Conservation (phyloP, 2,113 vertebrate genomes). For the Callospermophilus lateralis region DNA sequence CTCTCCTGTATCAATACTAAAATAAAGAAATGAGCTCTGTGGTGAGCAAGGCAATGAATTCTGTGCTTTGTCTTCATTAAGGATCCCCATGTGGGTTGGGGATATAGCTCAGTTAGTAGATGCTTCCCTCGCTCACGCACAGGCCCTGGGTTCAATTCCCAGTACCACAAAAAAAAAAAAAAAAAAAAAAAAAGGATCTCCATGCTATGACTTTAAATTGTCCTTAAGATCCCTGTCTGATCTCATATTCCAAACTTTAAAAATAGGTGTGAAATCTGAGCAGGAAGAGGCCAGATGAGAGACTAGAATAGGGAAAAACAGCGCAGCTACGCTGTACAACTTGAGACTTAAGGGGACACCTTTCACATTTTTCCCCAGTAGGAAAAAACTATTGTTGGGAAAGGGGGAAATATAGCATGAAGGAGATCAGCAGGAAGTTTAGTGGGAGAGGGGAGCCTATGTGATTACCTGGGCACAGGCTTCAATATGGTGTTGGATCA, state of each 20-base stretch:
- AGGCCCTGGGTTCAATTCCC: too few species aligned
- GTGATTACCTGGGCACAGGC: conserved; percentile 94
- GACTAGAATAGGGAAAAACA: not conserved
- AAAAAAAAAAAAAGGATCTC: not conserved
- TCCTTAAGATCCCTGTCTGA: conserved; percentile 18
- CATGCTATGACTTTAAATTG: not conserved
- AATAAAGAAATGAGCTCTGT: not conserved
- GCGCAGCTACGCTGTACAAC: not conserved
- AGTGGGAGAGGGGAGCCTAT: not conserved
- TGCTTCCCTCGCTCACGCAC: too few species aligned
- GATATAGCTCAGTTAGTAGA: too few species aligned
- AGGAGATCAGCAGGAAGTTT: not conserved
- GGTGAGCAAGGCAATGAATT: not conserved
- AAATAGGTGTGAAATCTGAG: conserved; percentile 41
- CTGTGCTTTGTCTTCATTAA: not conserved
- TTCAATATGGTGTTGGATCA: conserved; percentile 98
- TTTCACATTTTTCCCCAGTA: not conserved
- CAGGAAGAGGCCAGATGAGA: conserved; percentile 48
- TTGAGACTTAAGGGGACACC: not conserved
- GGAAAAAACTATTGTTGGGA: not conserved
- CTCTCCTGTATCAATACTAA: not conserved
- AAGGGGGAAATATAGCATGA: not conserved
- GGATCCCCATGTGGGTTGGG: not conserved
- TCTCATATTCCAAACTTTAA: conserved; percentile 36
- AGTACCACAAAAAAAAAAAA: too few species aligned